Evolutionary conservation across 2,113 vertebrate genomes (phyloP).

Genomic region (Rhadina sibilatrix): DNA sequence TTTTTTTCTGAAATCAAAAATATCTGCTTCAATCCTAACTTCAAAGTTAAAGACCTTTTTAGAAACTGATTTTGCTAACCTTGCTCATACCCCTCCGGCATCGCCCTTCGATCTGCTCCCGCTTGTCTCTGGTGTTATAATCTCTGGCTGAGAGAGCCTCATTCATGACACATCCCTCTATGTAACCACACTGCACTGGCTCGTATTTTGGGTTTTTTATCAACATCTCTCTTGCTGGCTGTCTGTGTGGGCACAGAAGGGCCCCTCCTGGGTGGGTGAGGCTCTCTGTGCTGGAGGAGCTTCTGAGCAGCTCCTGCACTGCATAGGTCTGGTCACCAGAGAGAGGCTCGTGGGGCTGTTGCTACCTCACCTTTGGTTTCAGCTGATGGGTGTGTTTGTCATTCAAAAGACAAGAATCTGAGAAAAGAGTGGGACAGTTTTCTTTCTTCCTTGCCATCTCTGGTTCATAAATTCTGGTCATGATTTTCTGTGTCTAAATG

Average conservation of each 20-base stretch:
- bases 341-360: accelerated
- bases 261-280: background rate
- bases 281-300: background rate
- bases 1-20: background rate
- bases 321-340: background rate
- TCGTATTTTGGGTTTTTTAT: background rate
- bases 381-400: background rate
- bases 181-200: accelerated
- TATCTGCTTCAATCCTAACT: background rate
- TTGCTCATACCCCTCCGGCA: background rate
- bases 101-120: background rate
- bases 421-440: background rate
- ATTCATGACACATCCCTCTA: accelerated
- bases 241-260: background rate
- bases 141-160: background rate
- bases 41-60: background rate
- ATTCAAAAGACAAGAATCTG: background rate
- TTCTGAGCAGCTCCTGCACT: background rate
- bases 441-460: accelerated
- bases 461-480: background rate
- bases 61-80: background rate
- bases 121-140: accelerated
- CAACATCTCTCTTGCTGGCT: background rate
- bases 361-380: background rate
- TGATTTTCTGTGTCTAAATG: background rate